Conservation (phyloP, 2,797 vertebrate species). For the Dendrocincla tyrannina region DNA sequence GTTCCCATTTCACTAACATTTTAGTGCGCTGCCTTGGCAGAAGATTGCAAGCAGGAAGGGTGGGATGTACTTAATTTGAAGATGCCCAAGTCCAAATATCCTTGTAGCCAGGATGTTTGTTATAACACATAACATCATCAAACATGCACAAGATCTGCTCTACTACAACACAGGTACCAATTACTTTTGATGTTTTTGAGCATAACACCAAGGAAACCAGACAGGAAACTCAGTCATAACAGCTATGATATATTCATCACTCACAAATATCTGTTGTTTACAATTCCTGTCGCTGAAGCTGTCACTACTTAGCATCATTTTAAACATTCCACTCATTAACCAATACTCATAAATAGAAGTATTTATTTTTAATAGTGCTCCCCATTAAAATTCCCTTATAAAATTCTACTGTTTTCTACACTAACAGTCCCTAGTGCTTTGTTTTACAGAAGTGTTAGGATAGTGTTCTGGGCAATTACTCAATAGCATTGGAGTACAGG, state of each 20-base stretch:
- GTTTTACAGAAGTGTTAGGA: conserved; percentile 50
- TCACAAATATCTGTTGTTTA: neutral
- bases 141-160: neutral
- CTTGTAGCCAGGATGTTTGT: neutral
- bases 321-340: neutral
- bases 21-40: neutral
- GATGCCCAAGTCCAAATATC: neutral
- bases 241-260: neutral
- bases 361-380: conserved; percentile 41
- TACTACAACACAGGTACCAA: neutral
- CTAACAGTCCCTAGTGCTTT: neutral
- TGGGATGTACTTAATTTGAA: neutral
- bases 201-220: neutral
- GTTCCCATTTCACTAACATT: neutral
- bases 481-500: neutral
- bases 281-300: neutral
- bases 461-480: conserved; percentile 32
- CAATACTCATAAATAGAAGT: conserved; percentile 12
- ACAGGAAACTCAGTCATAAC: neutral
- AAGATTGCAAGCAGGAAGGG: neutral
- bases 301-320: neutral
- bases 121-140: neutral
- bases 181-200: neutral
- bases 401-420: conserved; percentile 10
- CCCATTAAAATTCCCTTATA: conserved; percentile 38